A percentile compares a stretch with the other conserved stretches of the same genome.
phyloP scores from a whole-genome alignment of 2,888 invertebrate genomes.

The Neoascia interrupta region DNA sequence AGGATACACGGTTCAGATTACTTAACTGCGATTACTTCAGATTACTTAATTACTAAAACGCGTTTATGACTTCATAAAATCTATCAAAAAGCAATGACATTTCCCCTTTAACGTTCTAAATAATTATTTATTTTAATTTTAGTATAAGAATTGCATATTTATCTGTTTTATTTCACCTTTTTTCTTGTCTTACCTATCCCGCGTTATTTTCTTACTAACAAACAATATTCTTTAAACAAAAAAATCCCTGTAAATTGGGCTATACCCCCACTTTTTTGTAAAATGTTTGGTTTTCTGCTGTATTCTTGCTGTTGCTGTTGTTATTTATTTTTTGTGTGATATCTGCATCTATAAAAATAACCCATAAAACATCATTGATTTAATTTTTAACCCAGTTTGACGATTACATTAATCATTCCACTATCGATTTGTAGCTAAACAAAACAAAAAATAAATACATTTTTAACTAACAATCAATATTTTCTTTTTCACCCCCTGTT shows the following conservation, averaged over 20 bases:
- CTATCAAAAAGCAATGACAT: slow-evolving; percentile 44
- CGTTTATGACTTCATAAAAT: no score
- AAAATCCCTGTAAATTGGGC: slow-evolving; percentile 45
- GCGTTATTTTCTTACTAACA: slow-evolving; percentile 68
- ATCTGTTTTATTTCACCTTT: slow-evolving; percentile 69
- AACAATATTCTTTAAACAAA: slow-evolving; percentile 31
- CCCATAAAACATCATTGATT: slow-evolving; percentile 11
- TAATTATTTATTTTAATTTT: slow-evolving; percentile 55
- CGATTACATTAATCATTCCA: slow-evolving; percentile 69
- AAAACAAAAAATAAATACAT: slow-evolving; percentile 48
- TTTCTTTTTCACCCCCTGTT: slow-evolving; percentile 39
- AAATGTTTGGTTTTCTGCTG: slow-evolving; percentile 50
- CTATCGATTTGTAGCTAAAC: slow-evolving; percentile 68
- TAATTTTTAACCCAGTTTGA: slow-evolving; percentile 57
- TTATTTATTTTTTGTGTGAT: slow-evolving; percentile 34
- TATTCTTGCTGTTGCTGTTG: slow-evolving; percentile 33
- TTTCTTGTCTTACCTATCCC: slow-evolving; percentile 70
- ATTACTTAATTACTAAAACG: no score
- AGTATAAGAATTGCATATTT: slow-evolving; percentile 67
- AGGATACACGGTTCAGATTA: no score
- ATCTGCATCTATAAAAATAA: slow-evolving; percentile 44
- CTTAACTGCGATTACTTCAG: no score
- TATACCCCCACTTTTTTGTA: slow-evolving; percentile 28
- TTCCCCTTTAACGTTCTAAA: no score
- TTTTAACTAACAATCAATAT: slow-evolving; percentile 57